These are phyloP conservation scores for Hyles vespertilio DNA, from an alignment of 1,140 invertebrate species.

Conservation along the genomic window DNA sequence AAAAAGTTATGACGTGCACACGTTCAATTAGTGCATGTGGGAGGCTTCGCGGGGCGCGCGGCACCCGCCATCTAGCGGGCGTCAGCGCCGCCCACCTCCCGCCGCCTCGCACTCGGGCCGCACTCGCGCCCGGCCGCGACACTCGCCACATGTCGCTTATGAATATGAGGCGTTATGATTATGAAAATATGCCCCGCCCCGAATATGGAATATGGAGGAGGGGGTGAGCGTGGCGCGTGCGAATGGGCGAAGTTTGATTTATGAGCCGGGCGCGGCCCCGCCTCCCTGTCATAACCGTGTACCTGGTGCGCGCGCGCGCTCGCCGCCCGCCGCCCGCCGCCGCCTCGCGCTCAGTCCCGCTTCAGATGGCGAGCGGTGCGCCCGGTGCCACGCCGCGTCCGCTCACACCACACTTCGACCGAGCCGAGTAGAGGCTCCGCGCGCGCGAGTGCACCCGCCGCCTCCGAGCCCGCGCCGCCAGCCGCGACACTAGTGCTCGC, in stretches of 20 bases:
- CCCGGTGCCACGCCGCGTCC: constrained; percentile 42
- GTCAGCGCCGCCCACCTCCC: constrained; percentile 58
- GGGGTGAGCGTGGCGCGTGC: constrained; percentile 60
- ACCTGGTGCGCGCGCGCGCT: constrained; percentile 69
- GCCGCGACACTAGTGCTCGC: not conserved
- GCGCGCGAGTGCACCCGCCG: constrained; percentile 38
- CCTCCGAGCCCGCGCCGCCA: constrained; percentile 10
- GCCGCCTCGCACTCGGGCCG: constrained; percentile 26
- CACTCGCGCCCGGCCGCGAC: constrained; percentile 23
- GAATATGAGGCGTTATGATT: constrained; percentile 77
- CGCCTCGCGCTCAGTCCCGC: constrained; percentile 68
- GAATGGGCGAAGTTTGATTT: constrained; percentile 76
- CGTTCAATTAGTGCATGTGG: constrained; percentile 68
- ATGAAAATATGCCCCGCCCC: constrained; percentile 76
- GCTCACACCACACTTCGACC: constrained; percentile 39
- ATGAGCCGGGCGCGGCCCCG: constrained; percentile 71
- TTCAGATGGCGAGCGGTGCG: constrained; percentile 66
- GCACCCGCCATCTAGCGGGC: constrained; percentile 69
- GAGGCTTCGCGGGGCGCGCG: constrained; percentile 66
- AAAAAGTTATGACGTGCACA: constrained; percentile 68
- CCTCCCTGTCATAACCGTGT: constrained; percentile 73
- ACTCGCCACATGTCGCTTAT: constrained; percentile 65
- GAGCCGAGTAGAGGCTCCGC: constrained; percentile 45
- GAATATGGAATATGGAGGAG: constrained; percentile 74
- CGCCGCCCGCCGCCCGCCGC: constrained; percentile 46